phyloP scores from a whole-genome alignment of 2,888 invertebrate species.

The Cetonia aurata region DNA sequence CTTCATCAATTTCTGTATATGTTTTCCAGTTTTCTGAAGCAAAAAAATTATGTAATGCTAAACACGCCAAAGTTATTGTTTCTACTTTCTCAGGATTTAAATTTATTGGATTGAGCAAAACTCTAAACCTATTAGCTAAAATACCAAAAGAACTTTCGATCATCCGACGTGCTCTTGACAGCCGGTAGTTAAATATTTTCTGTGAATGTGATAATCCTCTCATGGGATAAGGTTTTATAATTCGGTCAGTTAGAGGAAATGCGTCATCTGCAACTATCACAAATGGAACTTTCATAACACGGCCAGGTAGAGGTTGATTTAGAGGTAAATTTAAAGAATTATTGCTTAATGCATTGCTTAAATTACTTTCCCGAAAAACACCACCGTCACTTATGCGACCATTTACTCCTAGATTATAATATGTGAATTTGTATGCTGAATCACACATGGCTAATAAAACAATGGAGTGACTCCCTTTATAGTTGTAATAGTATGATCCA shows the following conservation, averaged over 20 bases:
- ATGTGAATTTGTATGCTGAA: conserved; percentile 49
- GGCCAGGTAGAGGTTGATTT: conserved; percentile 47
- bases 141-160: neutral
- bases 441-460: conserved; percentile 50
- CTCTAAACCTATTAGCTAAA: neutral
- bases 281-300: conserved; percentile 32
- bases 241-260: neutral
- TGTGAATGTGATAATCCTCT: conserved; percentile 1
- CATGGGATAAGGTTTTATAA: neutral
- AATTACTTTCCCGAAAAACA: conserved; percentile 51
- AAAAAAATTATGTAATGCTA: neutral
- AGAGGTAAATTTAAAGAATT: conserved; percentile 48
- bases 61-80: neutral
- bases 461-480: conserved; percentile 49
- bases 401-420: conserved; percentile 47
- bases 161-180: neutral
- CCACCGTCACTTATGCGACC: conserved; percentile 55
- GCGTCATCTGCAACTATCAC: conserved; percentile 52
- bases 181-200: neutral
- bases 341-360: conserved; percentile 45
- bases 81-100: conserved; percentile 4
- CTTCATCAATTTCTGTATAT: neutral
- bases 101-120: conserved; percentile 1
- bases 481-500: conserved; percentile 49
- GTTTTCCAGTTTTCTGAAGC: conserved; percentile 1